phyloP scores from a whole-genome alignment of 2,113 vertebrate genomes.

The Catharus bicknelli region DNA sequence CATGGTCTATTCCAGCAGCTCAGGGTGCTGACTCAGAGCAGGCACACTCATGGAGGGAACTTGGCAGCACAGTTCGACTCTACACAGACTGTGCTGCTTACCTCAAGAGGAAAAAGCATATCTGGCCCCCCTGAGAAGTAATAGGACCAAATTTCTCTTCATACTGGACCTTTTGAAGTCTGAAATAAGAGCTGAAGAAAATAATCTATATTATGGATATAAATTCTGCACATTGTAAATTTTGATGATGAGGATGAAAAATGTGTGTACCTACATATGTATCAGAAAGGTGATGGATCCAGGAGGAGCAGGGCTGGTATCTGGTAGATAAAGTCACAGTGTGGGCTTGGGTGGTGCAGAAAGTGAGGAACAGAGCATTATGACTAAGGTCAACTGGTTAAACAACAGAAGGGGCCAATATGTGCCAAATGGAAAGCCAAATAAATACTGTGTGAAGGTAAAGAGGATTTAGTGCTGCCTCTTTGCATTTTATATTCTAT shows the following conservation, averaged over 20 bases:
- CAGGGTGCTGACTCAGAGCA: background rate
- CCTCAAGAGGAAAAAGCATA: background rate
- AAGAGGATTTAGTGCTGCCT: background rate
- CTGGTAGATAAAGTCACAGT: background rate
- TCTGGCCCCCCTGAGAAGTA: background rate
- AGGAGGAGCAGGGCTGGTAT: background rate
- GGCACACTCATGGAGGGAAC: background rate
- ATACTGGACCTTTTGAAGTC: background rate
- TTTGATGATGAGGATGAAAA: background rate
- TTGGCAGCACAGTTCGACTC: background rate
- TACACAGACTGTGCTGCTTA: background rate
- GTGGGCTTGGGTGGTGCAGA: background rate
- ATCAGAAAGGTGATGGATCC: background rate
- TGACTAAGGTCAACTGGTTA: background rate
- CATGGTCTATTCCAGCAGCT: background rate
- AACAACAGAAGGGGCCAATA: background rate
- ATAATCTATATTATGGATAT: background rate
- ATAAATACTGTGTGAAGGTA: background rate
- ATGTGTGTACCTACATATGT: fast-evolving
- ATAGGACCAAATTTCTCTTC: background rate
- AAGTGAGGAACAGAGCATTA: background rate
- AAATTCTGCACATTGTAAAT: background rate
- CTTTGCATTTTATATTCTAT: background rate
- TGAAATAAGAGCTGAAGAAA: background rate
- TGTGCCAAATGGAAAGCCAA: background rate